Conservation (phyloP, 1,140 invertebrate species). For the Drosophila kepulauana region DNA sequence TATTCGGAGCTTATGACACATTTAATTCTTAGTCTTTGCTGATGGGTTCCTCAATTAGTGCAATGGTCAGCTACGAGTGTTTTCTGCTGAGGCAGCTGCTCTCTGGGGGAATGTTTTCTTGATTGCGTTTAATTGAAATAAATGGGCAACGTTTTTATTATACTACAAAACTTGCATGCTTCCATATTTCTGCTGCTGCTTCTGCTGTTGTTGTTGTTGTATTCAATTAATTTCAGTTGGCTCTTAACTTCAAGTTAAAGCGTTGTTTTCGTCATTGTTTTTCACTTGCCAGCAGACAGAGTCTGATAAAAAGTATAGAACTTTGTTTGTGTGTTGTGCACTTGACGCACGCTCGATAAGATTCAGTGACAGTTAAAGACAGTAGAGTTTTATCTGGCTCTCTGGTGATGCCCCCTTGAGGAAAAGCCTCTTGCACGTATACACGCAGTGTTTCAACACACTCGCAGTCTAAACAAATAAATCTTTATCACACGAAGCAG, state of each 20-base stretch:
- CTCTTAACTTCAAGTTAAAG: slow-evolving; percentile 15
- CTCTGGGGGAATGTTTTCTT: slow-evolving; percentile 54
- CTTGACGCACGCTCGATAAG: slow-evolving; percentile 25
- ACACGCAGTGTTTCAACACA: slow-evolving; percentile 56
- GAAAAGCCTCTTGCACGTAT: neutral
- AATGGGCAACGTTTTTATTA: slow-evolving; percentile 71
- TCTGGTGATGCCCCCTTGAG: neutral
- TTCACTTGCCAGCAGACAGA: neutral
- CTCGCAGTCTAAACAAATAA: slow-evolving; percentile 72
- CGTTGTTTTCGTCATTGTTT: slow-evolving; percentile 26
- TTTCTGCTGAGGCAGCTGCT: slow-evolving; percentile 24
- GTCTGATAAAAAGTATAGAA: slow-evolving; percentile 19
- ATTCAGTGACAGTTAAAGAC: slow-evolving; percentile 7
- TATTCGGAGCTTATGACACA: slow-evolving; percentile 5
- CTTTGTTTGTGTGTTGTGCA: slow-evolving; percentile 5
- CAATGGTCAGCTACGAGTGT: slow-evolving; percentile 27
- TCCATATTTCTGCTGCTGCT: slow-evolving; percentile 1
- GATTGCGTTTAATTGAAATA: slow-evolving; percentile 84
- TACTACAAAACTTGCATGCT: slow-evolving; percentile 6
- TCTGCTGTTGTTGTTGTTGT: slow-evolving; percentile 18
- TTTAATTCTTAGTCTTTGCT: neutral
- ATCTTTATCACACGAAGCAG: slow-evolving; percentile 64
- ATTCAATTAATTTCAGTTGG: slow-evolving; percentile 66
- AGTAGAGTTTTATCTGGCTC: neutral
- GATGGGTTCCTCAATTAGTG: slow-evolving; percentile 17